phyloP scores from a whole-genome alignment of 2,113 vertebrate genomes.

The Porphyrio hochstetteri region DNA sequence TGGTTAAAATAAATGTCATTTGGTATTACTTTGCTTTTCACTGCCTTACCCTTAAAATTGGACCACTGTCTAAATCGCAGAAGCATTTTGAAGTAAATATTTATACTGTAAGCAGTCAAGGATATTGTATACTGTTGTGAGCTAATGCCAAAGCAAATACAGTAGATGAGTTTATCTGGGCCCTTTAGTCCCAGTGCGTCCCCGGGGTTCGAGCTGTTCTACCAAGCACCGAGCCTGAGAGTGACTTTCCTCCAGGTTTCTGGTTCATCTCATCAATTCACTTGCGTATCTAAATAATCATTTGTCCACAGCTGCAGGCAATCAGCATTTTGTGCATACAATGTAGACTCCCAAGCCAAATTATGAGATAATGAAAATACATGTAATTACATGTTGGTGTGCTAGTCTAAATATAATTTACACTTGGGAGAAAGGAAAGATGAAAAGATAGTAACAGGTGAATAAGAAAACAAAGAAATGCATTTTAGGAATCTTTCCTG shows the following conservation, averaged over 20 bases:
- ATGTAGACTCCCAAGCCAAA: slow-evolving; percentile 55
- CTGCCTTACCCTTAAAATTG: not conserved
- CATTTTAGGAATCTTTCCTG: not conserved
- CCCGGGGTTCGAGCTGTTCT: not conserved
- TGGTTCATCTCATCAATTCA: slow-evolving; percentile 19
- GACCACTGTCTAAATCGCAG: not conserved
- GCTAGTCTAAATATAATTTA: slow-evolving; percentile 54
- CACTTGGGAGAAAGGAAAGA: not conserved
- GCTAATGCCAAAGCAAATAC: not conserved
- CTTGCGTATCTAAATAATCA: slow-evolving; percentile 26
- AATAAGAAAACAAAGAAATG: slow-evolving; percentile 20
- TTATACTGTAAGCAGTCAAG: not conserved
- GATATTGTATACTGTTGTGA: not conserved
- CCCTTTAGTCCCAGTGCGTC: not conserved
- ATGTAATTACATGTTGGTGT: slow-evolving; percentile 60
- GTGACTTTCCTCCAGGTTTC: slow-evolving; percentile 31
- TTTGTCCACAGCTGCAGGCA: slow-evolving; percentile 56
- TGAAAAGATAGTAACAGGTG: slow-evolving; percentile 40
- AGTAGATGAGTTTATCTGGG: not conserved
- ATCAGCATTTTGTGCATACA: slow-evolving; percentile 48
- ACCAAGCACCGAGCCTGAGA: not conserved
- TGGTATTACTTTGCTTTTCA: not conserved
- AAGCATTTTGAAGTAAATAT: slow-evolving; percentile 17
- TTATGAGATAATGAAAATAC: slow-evolving; percentile 58
- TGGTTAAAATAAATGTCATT: not conserved